Conservation (phyloP, 2,888 invertebrate genomes). For the Formica aserva region DNA sequence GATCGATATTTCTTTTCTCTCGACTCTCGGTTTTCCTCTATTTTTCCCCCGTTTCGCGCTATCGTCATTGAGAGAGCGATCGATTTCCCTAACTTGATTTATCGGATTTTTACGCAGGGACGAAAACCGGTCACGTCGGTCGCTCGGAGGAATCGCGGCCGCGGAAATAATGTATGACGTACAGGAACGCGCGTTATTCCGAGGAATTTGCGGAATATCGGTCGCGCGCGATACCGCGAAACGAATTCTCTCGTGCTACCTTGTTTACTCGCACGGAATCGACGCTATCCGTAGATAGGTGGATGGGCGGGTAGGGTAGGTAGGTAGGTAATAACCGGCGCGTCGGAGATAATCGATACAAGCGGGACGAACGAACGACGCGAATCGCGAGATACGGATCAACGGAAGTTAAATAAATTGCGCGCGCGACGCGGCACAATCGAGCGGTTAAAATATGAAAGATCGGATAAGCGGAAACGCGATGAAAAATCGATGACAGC, state of each 20-base stretch:
- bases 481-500: constrained; percentile 53
- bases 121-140: background rate
- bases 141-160: constrained; percentile 3
- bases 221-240: constrained; percentile 44
- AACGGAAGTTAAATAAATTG: constrained; percentile 50
- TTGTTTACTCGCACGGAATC: constrained; percentile 30
- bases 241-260: constrained; percentile 11
- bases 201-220: constrained; percentile 22
- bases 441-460: constrained; percentile 46
- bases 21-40: background rate
- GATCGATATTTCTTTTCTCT: constrained; percentile 1
- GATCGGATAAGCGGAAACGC: constrained; percentile 51
- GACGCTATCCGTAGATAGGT: constrained; percentile 1
- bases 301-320: background rate
- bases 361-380: constrained; percentile 31
- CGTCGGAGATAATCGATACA: constrained; percentile 41
- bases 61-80: background rate
- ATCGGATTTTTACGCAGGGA: background rate
- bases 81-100: background rate
- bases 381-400: constrained; percentile 47
- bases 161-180: constrained; percentile 31
- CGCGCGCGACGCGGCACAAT: constrained; percentile 13
- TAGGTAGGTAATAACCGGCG: constrained; percentile 22
- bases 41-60: background rate
- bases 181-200: constrained; percentile 13